Percentiles rank a stretch among this genome's conserved stretches.
phyloP scores from a whole-genome alignment of 2,113 vertebrate species.

The Sinocyclocheilus anophthalmus region DNA sequence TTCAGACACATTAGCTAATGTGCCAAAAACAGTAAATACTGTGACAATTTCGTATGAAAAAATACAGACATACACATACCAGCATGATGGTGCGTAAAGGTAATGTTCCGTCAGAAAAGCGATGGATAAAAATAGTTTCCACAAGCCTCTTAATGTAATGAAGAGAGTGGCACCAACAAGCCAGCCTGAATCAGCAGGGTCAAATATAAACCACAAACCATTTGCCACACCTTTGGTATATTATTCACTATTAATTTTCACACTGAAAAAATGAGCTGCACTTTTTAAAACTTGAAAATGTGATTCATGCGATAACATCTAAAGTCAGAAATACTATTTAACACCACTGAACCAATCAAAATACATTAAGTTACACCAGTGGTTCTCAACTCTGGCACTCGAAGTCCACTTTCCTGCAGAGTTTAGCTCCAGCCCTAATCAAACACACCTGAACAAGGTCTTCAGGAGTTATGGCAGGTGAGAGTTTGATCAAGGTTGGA shows the following conservation, averaged over 20 bases:
- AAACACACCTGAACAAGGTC: too few relatives aligned
- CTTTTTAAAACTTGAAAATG: too few relatives aligned
- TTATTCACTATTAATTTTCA: neutral
- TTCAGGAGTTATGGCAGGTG: too few relatives aligned
- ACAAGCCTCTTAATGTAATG: conserved; percentile 78
- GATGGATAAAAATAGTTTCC: conserved; percentile 78
- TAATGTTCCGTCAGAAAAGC: conserved; percentile 77
- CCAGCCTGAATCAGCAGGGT: conserved; percentile 67
- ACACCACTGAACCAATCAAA: neutral
- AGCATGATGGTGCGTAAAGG: conserved; percentile 71
- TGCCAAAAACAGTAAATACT: neutral
- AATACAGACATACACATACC: conserved; percentile 52
- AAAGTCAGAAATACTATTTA: neutral
- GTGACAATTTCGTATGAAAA: neutral
- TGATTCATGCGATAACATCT: neutral
- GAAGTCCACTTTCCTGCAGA: too few relatives aligned
- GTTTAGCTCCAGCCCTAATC: too few relatives aligned
- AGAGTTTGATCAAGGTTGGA: too few relatives aligned
- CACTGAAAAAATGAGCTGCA: too few relatives aligned
- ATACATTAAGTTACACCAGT: neutral
- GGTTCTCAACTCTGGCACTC: too few relatives aligned
- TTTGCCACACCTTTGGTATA: neutral
- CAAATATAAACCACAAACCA: neutral
- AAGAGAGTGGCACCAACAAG: conserved; percentile 78
- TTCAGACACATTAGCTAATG: neutral